These are phyloP conservation scores for Tenthredo mesomela DNA, from an alignment of 2,888 invertebrate genomes.

Conservation along the genomic window DNA sequence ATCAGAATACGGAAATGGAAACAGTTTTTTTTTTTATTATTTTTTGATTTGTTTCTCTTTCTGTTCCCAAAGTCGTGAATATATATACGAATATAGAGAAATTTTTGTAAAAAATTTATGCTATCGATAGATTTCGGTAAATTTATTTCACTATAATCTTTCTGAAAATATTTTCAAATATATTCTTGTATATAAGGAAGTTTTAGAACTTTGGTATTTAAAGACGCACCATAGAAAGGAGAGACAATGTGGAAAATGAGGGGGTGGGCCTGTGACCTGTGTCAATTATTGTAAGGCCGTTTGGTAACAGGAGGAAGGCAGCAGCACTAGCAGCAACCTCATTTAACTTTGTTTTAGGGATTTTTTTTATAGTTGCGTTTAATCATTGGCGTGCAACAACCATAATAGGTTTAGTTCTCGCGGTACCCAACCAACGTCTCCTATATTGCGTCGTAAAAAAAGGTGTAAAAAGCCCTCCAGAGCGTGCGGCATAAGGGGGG, in stretches of 20 bases:
- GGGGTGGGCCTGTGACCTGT: background rate
- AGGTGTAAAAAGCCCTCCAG: slow-evolving; percentile 71
- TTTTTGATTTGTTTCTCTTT: background rate
- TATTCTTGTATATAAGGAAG: background rate
- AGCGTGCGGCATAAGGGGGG: background rate
- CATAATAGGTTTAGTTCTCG: slow-evolving; percentile 76
- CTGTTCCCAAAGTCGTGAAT: too few species aligned
- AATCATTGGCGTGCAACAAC: slow-evolving; percentile 71
- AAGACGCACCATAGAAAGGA: slow-evolving; percentile 39
- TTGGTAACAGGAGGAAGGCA: background rate
- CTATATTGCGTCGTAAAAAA: slow-evolving; percentile 76
- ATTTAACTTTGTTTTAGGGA: slow-evolving; percentile 76
- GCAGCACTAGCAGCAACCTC: slow-evolving; percentile 61
- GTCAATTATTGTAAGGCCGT: slow-evolving; percentile 42
- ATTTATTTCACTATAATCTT: background rate
- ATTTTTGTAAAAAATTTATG: background rate
- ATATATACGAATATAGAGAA: background rate
- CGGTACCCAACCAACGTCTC: slow-evolving; percentile 65
- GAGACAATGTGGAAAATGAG: slow-evolving; percentile 22
- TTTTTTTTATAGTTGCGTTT: slow-evolving; percentile 74
- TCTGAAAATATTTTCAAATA: background rate
- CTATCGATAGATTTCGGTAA: background rate
- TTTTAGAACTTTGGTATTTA: slow-evolving; percentile 43
- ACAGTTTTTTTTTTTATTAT: background rate
- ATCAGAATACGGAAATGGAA: background rate